Percentiles rank a stretch among this genome's conserved stretches.
These are phyloP conservation scores for Chrysolophus pictus DNA, from an alignment of 2,797 vertebrate species.

Conservation along the genomic window DNA sequence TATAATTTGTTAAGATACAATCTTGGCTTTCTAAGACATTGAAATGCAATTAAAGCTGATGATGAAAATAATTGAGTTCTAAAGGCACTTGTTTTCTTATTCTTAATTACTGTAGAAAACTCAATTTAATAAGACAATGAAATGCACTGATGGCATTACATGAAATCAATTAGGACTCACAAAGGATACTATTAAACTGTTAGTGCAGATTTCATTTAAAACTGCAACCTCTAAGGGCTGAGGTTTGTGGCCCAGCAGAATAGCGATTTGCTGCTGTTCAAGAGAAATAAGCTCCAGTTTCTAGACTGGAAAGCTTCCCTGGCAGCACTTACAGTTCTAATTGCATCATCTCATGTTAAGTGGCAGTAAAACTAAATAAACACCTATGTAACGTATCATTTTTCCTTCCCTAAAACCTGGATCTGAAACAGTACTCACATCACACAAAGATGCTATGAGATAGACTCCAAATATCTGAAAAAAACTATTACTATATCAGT, in stretches of 20 bases:
- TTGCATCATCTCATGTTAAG: neutral
- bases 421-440: neutral
- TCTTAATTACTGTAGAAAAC: slow-evolving; percentile 67
- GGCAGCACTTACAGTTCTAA: neutral
- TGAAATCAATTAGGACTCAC: slow-evolving; percentile 70
- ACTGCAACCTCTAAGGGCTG: slow-evolving; percentile 13
- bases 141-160: slow-evolving; percentile 70
- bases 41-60: slow-evolving; percentile 74
- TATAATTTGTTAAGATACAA: slow-evolving; percentile 72
- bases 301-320: neutral
- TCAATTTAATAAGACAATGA: slow-evolving; percentile 70
- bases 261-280: neutral
- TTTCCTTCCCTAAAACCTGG: neutral
- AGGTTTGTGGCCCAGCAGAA: neutral
- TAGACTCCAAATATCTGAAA: neutral
- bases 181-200: slow-evolving; percentile 65
- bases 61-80: slow-evolving; percentile 76
- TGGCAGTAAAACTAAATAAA: neutral
- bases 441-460: neutral
- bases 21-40: slow-evolving; percentile 69
- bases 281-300: neutral
- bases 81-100: slow-evolving; percentile 67
- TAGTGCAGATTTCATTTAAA: slow-evolving; percentile 58
- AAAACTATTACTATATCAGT: neutral
- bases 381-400: neutral